Base-by-base conservation (phyloP, 2,888 invertebrate genomes). In the Tetranychus piercei region DNA sequence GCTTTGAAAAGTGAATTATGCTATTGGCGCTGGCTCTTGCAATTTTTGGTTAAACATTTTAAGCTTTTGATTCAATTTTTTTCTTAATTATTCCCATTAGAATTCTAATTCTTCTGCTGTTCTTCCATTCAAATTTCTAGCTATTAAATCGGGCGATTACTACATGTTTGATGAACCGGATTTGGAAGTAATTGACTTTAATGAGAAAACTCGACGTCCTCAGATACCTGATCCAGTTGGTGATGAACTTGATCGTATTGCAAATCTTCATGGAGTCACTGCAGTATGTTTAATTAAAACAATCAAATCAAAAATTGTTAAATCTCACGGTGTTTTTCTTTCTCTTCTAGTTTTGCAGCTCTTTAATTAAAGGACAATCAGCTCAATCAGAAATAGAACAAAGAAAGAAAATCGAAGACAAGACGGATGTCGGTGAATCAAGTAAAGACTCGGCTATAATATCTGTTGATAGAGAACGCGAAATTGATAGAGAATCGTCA, bases 111-210 rank as follows among this genome's bases (percentile, higher is more conserved):
- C 20, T 66, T 20, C 15, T 7, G 20, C 18, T 20, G 7, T 66
- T 66, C 20, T 66, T 66, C 11, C 66, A 66, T 66, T 66, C 15
- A n/a, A 34, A 34, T 70, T 71, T 71, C 6, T 44, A 99, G 99
- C 97, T 74, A 90, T 97, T 76, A 89, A 96, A 74, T 95, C 95
- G 76, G 99, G 97, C 22, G 99, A 99, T 84, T 97, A 99, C 85
- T 97, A 95, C 85, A 94, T 99, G 94, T 99, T 99, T 85, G 95
- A 96, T 81, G 94, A 95, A 81, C 78, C 80, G 6, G 90, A 90
- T 80, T 90, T 90, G 79, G 90, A 90, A 76, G 89, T 90, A 69
- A 87, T 89, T 77, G 80, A 79, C 67, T 76, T 80, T 43, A 80
- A 78, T 73, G 75, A 78, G 34, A 77, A 76, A 72, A 74, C 76